phyloP scores from a whole-genome alignment of 2,888 invertebrate genomes.

The Euphydryas editha region DNA sequence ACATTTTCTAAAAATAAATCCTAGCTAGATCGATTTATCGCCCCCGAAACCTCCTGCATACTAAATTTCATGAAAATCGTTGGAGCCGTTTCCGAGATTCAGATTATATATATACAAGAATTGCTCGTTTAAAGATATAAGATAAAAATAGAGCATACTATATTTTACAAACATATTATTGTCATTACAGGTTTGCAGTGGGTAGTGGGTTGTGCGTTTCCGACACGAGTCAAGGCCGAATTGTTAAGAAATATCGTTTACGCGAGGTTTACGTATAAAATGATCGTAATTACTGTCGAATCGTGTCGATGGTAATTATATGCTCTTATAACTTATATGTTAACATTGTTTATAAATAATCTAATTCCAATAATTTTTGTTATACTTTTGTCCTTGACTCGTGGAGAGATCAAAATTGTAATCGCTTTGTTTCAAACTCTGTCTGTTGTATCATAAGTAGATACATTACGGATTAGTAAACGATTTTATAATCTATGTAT shows the following conservation, averaged over 20 bases:
- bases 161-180: conserved; percentile 1
- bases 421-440: conserved; percentile 8
- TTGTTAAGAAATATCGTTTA: conserved; percentile 56
- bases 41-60: too few species aligned
- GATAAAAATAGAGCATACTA: conserved; percentile 39
- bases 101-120: too few species aligned
- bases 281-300: conserved; percentile 59
- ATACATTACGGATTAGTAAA: not conserved
- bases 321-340: conserved; percentile 23
- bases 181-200: conserved; percentile 6
- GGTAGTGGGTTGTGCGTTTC: conserved; percentile 34
- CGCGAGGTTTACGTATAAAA: conserved; percentile 50
- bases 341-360: conserved; percentile 7
- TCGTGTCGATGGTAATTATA: conserved; percentile 52
- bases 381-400: conserved; percentile 10
- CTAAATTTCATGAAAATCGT: too few species aligned
- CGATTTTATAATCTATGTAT: not conserved
- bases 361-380: conserved; percentile 13
- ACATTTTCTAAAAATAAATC: too few species aligned
- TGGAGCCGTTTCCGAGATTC: too few species aligned
- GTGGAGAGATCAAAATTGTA: conserved; percentile 1
- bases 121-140: too few species aligned
- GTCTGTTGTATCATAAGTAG: conserved; percentile 1
- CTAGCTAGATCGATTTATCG: too few species aligned
- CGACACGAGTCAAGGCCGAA: conserved; percentile 50